phyloP scores from a whole-genome alignment of 2,113 vertebrate species.

The Capreolus pygargus region DNA sequence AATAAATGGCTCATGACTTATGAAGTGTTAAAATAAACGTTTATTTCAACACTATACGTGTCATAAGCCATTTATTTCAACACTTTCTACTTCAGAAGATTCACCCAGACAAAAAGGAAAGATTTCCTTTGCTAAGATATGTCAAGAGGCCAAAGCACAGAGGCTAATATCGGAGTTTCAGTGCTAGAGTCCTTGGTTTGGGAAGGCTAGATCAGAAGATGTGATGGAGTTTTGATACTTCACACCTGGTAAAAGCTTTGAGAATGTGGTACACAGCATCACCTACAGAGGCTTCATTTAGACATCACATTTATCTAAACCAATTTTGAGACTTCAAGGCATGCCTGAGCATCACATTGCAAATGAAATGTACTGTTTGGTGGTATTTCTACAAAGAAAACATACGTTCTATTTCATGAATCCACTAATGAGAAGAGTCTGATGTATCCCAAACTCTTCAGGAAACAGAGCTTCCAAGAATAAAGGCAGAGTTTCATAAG shows the following conservation, averaged over 20 bases:
- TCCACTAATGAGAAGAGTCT: neutral
- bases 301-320: neutral
- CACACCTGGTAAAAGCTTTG: neutral
- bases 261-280: neutral
- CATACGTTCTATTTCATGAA: neutral
- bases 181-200: neutral
- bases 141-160: conserved; percentile 63
- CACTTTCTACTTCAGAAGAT: conserved; percentile 77
- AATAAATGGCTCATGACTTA: conserved; percentile 86
- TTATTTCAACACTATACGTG: conserved; percentile 83
- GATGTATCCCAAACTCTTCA: neutral
- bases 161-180: conserved; percentile 14
- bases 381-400: neutral
- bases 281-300: neutral
- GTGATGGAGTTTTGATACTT: conserved; percentile 32
- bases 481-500: neutral
- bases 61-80: conserved; percentile 84
- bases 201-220: conserved; percentile 15
- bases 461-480: neutral
- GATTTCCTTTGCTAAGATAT: conserved; percentile 57
- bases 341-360: neutral
- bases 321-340: neutral
- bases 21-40: conserved; percentile 85
- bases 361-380: neutral
- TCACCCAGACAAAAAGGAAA: conserved; percentile 71